A percentile compares a stretch with the other conserved stretches of the same genome.
Conservation (phyloP, 2,113 vertebrate species). For the Abramis brama region DNA sequence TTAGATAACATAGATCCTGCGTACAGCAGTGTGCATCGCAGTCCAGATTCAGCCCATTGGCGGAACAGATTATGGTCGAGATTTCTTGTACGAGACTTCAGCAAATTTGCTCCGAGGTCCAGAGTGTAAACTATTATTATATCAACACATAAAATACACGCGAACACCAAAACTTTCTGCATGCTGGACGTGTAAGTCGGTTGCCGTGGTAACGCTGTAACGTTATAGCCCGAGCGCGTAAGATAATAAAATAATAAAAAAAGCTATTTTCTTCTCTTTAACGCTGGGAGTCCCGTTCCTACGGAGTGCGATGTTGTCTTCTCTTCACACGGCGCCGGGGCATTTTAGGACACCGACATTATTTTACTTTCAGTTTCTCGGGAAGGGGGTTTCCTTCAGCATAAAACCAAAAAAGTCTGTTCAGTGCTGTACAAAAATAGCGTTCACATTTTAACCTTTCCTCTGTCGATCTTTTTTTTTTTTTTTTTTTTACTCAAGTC, state of each 20-base stretch:
- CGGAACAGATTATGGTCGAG: conserved; percentile 34
- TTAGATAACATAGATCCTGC: fast-evolving
- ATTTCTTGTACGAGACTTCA: conserved; percentile 1
- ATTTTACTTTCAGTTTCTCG: conserved; percentile 61
- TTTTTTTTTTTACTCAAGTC: not conserved
- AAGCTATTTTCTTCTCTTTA: not conserved
- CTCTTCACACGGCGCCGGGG: not conserved
- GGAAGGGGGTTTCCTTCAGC: conserved; percentile 49
- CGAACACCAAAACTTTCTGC: not conserved
- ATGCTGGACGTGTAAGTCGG: not conserved
- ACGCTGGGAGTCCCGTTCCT: not conserved
- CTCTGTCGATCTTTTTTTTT: not conserved
- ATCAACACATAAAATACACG: not conserved
- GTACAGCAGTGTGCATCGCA: conserved; percentile 54
- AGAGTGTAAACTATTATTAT: conserved; percentile 57
- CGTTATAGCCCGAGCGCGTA: not conserved
- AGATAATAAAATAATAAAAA: not conserved
- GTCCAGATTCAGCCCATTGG: conserved; percentile 61
- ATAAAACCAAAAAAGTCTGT: not conserved
- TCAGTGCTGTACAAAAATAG: no score
- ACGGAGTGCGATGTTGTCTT: not conserved
- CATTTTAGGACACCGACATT: conserved; percentile 7
- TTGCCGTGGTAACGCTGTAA: not conserved
- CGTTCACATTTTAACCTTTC: not conserved
- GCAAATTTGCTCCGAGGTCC: not conserved